Evolutionary conservation across 2,888 invertebrate genomes (phyloP), one percentile per base, ranked within the genome.

Genomic region (Idaea dimidiata): DNA sequence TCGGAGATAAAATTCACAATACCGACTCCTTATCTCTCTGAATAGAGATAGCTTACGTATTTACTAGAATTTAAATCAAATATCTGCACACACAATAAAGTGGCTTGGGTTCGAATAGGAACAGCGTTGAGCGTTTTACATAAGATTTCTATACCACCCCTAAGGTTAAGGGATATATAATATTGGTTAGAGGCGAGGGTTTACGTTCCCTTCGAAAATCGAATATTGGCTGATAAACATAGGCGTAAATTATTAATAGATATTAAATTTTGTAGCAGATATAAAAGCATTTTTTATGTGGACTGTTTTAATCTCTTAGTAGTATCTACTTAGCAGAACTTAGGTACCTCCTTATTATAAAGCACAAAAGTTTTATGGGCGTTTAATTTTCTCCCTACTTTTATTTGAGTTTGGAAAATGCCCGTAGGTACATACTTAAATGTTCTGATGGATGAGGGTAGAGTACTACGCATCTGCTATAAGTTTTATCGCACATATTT

Each of bases 1-100:
- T 43, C 43, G 43, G 3, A 43, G 43, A 43, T 43, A 8, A 3
- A 7, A 43, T 43, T 14, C 43, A 10, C 10, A 43, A 43, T 43
- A 43, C 43, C 43, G 43, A 43, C 43, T 43, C 43, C 14, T 10
- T 10, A 43, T 43, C 43, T 43, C 43, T 8, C 43, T 43, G 43
- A 43, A 43, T 43, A 43, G 43, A 43, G 43, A 43, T 43, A 43
- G 43, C 43, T 43, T 43, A 43, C 43, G 43, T 43, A 43, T 43
- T 43, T 8, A 43, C 43, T 43, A 43, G 3, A 10, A 14, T 43
- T 43, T 43, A 14, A 43, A 43, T 43, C 43, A 43, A 43, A 43
- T 43, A 43, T 43, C 43, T 43, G 43, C 43, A 43, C 43, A 10
- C 43, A 43, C 43, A 43, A 43, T 43, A 43, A 43, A 43, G 43